A percentile compares a stretch with the other conserved stretches of the same genome.
Conservation (phyloP, 2,888 invertebrate species). For the Volucella zonaria region DNA sequence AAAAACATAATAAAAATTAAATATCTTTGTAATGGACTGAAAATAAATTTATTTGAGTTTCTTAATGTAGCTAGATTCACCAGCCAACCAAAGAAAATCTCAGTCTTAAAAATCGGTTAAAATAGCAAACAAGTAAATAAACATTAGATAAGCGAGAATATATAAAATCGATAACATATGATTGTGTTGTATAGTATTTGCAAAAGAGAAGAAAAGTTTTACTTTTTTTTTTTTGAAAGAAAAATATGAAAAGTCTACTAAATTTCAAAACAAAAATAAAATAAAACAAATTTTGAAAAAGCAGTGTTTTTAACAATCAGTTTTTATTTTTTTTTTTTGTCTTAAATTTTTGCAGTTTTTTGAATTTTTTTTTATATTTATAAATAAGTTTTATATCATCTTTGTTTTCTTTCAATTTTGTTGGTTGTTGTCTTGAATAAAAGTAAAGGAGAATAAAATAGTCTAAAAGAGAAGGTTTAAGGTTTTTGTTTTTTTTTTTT, state of each 20-base stretch:
- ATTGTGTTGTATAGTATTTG: slow-evolving; percentile 1
- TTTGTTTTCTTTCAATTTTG: slow-evolving; percentile 19
- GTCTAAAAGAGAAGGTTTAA: slow-evolving; percentile 19
- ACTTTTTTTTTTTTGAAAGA: background rate
- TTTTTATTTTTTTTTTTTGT: slow-evolving; percentile 60
- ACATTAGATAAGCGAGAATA: too few species aligned
- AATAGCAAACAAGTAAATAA: too few species aligned
- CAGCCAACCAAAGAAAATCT: too few species aligned
- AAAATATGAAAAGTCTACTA: background rate
- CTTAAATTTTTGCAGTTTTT: slow-evolving; percentile 18
- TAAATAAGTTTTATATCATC: slow-evolving; percentile 45
- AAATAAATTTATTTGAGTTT: too few species aligned
- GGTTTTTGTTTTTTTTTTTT: background rate
- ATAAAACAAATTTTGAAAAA: slow-evolving; percentile 70
- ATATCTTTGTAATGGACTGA: too few species aligned
- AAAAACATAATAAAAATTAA: too few species aligned
- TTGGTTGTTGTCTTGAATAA: slow-evolving; percentile 59
- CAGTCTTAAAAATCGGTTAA: too few species aligned
- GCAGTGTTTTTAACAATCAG: slow-evolving; percentile 68
- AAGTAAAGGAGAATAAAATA: slow-evolving; percentile 66
- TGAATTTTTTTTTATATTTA: slow-evolving; percentile 36
- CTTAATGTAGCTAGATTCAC: too few species aligned
- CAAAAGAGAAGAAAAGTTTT: slow-evolving; percentile 29
- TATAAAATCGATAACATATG: background rate
- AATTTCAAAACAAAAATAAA: slow-evolving; percentile 13